Conservation (phyloP, 2,888 invertebrate genomes). For the Yponomeuta cagnagella region DNA sequence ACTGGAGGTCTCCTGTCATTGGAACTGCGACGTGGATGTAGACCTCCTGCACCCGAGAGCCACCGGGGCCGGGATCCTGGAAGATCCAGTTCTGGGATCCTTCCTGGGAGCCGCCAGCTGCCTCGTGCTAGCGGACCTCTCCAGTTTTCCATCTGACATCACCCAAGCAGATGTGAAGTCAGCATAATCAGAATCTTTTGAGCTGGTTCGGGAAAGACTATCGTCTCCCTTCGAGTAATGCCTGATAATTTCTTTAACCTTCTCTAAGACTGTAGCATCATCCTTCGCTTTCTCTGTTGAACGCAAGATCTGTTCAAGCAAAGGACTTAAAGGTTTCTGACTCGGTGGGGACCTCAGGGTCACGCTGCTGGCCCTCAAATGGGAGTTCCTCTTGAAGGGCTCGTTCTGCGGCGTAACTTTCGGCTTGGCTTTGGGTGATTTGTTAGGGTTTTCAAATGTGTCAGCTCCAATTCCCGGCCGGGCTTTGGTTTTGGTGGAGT, state of each 20-base stretch:
- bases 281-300: constrained; percentile 83
- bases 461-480: constrained; percentile 59
- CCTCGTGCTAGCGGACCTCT: constrained; percentile 74
- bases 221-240: constrained; percentile 66
- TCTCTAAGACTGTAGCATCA: constrained; percentile 82
- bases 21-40: constrained; percentile 65
- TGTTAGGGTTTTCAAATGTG: constrained; percentile 71
- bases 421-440: constrained; percentile 75
- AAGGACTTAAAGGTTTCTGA: constrained; percentile 77
- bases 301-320: constrained; percentile 82
- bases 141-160: constrained; percentile 81
- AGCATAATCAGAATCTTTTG: constrained; percentile 77
- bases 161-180: constrained; percentile 84
- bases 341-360: constrained; percentile 75
- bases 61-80: constrained; percentile 67
- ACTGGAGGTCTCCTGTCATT: constrained; percentile 40
- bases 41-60: constrained; percentile 62
- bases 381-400: constrained; percentile 71
- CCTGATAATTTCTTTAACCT: constrained; percentile 80
- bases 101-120: constrained; percentile 67
- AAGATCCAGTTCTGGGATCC: constrained; percentile 58
- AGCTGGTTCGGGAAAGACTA: constrained; percentile 65
- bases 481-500: constrained; percentile 52
- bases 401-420: constrained; percentile 50
- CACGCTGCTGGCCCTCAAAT: constrained; percentile 63